Evolutionary conservation across 2,113 vertebrate species (phyloP).

Genomic region (Rhea americana): DNA sequence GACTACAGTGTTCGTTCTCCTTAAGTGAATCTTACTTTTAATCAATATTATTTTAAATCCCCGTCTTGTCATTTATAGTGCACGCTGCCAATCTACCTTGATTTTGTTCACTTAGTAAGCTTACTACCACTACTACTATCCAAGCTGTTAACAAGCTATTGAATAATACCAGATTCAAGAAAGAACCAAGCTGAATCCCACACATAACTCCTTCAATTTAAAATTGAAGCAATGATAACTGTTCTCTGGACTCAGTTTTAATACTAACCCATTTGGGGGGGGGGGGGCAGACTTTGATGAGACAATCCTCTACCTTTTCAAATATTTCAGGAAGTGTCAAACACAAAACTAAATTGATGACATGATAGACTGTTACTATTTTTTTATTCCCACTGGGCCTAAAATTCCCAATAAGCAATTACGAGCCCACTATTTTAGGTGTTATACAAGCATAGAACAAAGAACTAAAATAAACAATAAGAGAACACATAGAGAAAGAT

Average conservation of each 20-base stretch:
- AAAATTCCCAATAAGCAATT: neutral
- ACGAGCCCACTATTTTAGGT: neutral
- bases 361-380: neutral
- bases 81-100: neutral
- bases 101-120: neutral
- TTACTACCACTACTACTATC: neutral
- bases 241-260: neutral
- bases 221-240: neutral
- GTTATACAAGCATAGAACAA: neutral
- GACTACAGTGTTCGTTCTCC: neutral
- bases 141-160: neutral
- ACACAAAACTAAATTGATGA: neutral
- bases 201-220: neutral
- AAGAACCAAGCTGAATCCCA: neutral
- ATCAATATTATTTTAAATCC: neutral
- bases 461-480: neutral
- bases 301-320: neutral
- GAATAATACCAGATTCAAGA: neutral
- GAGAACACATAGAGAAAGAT: neutral
- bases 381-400: neutral
- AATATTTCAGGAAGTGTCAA: neutral
- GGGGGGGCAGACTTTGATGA: neutral
- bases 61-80: neutral
- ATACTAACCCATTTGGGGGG: neutral
- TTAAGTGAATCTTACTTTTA: neutral